A percentile compares a stretch with the other conserved stretches of the same genome.
Evolutionary conservation across 2,797 vertebrate species (phyloP).

Genomic region (Hydrocynus forskahlii): DNA sequence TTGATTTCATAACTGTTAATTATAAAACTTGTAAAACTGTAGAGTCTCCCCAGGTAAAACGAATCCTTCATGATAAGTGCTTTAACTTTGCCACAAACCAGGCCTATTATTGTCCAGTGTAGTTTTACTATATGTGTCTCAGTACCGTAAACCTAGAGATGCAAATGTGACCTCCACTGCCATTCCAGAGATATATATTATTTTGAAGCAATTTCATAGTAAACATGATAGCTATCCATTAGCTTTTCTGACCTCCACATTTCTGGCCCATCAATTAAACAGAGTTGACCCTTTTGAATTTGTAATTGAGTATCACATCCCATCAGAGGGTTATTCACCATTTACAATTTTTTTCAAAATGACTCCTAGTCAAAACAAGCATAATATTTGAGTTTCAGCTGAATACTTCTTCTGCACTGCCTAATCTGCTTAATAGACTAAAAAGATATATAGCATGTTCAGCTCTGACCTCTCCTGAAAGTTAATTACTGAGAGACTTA

Average conservation of each 20-base stretch:
- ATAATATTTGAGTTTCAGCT: not conserved
- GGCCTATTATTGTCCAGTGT: not conserved
- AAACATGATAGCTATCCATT: not conserved
- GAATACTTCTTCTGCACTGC: not conserved
- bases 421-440: slow-evolving; percentile 3
- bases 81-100: not conserved
- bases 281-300: too few species aligned
- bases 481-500: slow-evolving; percentile 4
- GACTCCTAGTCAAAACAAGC: not conserved
- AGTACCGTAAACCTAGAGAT: too few species aligned
- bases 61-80: not conserved
- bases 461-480: not conserved
- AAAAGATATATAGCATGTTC: not conserved
- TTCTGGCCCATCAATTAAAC: too few species aligned
- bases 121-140: too few species aligned
- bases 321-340: not conserved
- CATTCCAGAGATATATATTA: too few species aligned
- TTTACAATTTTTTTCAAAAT: too few species aligned
- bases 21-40: too few species aligned
- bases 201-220: too few species aligned
- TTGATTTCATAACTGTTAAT: too few species aligned
- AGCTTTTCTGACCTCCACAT: too few species aligned
- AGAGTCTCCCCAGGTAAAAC: not conserved
- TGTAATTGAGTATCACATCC: not conserved
- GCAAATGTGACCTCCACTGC: too few species aligned